These are phyloP conservation scores for Martes flavigula DNA, from an alignment of 2,797 vertebrate genomes.

Conservation along the genomic window DNA sequence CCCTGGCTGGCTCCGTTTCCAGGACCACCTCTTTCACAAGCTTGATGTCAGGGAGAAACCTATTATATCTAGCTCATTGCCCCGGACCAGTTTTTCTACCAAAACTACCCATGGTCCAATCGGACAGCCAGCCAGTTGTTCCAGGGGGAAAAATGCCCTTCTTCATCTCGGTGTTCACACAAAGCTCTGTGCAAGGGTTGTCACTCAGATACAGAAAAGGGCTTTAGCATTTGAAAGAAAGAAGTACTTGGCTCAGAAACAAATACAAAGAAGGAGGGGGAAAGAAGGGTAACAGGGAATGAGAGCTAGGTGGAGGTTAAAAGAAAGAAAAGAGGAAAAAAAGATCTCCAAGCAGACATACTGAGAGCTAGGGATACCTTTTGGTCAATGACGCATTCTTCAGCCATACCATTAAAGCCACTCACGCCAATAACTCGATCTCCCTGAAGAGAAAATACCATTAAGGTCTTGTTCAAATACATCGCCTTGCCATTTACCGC, in stretches of 20 bases:
- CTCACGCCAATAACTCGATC: constrained; percentile 60
- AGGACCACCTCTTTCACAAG: not conserved
- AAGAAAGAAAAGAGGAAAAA: not conserved
- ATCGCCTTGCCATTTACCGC: not conserved
- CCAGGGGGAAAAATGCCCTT: not conserved
- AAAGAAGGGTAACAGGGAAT: not conserved
- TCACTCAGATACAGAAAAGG: not conserved
- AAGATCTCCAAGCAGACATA: not conserved
- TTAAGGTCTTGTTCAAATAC: not conserved
- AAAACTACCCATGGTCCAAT: not conserved
- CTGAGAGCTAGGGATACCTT: constrained; percentile 54
- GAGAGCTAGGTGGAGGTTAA: not conserved
- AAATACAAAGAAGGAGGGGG: not conserved
- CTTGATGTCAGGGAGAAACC: not conserved
- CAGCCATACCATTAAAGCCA: not conserved
- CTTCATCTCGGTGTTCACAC: not conserved
- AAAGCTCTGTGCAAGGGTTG: not conserved
- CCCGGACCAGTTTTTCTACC: constrained; percentile 48
- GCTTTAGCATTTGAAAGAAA: constrained; percentile 3
- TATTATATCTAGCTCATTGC: not conserved
- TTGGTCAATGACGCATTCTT: constrained; percentile 57
- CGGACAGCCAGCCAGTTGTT: not conserved
- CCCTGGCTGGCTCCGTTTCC: not conserved
- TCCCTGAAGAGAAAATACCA: constrained; percentile 66
- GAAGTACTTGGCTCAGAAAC: constrained; percentile 34